phyloP scores from a whole-genome alignment of 1,140 invertebrate genomes.

The Microplitis mediator region DNA sequence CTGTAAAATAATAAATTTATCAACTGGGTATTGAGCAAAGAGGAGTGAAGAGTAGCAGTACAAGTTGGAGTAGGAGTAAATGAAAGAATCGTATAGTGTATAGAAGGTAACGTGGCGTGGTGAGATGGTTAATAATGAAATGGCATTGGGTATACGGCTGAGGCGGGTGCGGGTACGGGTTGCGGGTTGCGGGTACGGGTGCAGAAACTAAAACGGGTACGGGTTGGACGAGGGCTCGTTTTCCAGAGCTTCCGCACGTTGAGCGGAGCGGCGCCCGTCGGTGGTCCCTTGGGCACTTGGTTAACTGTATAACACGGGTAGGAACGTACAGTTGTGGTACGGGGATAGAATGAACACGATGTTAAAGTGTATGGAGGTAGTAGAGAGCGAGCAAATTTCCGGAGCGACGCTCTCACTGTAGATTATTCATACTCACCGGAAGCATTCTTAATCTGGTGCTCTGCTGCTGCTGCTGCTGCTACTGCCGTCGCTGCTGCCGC shows the following conservation, averaged over 20 bases:
- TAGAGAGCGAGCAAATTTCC: slow-evolving; percentile 27
- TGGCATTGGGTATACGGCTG: neutral
- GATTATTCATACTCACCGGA: slow-evolving; percentile 48
- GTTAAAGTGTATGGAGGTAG: neutral
- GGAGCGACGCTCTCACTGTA: slow-evolving; percentile 11
- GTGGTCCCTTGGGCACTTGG: slow-evolving; percentile 18
- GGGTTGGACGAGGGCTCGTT: slow-evolving; percentile 7
- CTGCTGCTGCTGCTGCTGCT: slow-evolving; percentile 19
- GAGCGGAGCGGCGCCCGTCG: neutral
- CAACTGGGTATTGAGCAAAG: neutral
- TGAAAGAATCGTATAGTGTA: slow-evolving; percentile 19
- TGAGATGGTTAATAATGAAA: slow-evolving; percentile 29
- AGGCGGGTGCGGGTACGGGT: too few relatives aligned
- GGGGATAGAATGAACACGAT: neutral
- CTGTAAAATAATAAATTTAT: slow-evolving; percentile 54
- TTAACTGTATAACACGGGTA: slow-evolving; percentile 5
- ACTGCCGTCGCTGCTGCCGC: neutral
- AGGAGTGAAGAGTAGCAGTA: neutral
- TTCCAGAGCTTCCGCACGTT: slow-evolving; percentile 4
- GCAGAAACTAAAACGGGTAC: too few relatives aligned
- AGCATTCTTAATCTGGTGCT: slow-evolving; percentile 51
- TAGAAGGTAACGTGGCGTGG: neutral
- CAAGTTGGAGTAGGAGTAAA: neutral
- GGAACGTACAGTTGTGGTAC: neutral
- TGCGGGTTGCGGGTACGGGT: neutral